These are phyloP conservation scores for Gobio occitaniae DNA, from an alignment of 2,797 vertebrate genomes.

Conservation along the genomic window DNA sequence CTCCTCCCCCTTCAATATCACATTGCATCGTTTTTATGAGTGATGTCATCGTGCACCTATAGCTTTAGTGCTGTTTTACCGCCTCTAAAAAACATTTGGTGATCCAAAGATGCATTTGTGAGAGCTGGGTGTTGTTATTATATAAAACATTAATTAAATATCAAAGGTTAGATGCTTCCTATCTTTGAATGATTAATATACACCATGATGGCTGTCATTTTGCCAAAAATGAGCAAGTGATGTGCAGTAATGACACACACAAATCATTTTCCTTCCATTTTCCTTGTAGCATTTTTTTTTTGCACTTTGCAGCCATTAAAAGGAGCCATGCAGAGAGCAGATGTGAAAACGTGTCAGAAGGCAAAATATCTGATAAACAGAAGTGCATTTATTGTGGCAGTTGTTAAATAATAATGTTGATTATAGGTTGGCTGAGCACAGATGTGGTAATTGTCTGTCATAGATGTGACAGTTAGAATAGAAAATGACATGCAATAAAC, in stretches of 20 bases:
- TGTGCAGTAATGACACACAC: slow-evolving; percentile 62
- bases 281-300: slow-evolving; percentile 79
- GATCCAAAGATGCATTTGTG: slow-evolving; percentile 6
- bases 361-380: slow-evolving; percentile 91
- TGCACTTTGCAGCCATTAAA: slow-evolving; percentile 86
- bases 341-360: slow-evolving; percentile 86
- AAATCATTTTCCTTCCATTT: slow-evolving; percentile 82
- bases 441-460: slow-evolving; percentile 93
- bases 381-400: slow-evolving; percentile 92
- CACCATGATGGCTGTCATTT: slow-evolving; percentile 59
- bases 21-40: background rate
- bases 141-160: slow-evolving; percentile 52
- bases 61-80: slow-evolving; percentile 7
- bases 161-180: slow-evolving; percentile 15
- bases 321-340: slow-evolving; percentile 87
- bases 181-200: slow-evolving; percentile 53
- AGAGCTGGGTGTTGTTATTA: slow-evolving; percentile 23
- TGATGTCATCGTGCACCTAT: background rate
- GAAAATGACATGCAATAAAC: slow-evolving; percentile 95
- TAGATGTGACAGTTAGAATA: slow-evolving; percentile 88
- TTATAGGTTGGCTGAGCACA: slow-evolving; percentile 95
- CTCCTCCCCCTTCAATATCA: slow-evolving; percentile 3
- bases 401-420: slow-evolving; percentile 94
- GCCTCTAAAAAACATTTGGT: slow-evolving; percentile 22
- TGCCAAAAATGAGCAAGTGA: slow-evolving; percentile 36